phyloP scores from a whole-genome alignment of 2,888 invertebrate genomes.

The Phyto melanocephala region DNA sequence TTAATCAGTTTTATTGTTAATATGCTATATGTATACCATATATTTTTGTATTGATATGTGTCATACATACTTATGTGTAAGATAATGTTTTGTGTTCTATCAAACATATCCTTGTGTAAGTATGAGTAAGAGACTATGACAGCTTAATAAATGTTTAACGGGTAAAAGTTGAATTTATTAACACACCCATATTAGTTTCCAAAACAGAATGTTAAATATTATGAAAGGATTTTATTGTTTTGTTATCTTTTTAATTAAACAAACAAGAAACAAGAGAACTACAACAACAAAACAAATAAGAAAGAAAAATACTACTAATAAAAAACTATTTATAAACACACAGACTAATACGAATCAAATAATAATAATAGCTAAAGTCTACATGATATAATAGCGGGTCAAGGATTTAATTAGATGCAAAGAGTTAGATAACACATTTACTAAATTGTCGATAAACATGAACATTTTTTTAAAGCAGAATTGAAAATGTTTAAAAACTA shows the following conservation, averaged over 20 bases:
- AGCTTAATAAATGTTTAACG: constrained; percentile 18
- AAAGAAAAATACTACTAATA: neutral
- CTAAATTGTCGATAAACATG: neutral
- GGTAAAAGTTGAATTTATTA: constrained; percentile 36
- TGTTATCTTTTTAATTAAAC: constrained; percentile 42
- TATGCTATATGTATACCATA: neutral
- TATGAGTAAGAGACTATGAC: neutral
- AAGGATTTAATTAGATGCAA: constrained; percentile 20
- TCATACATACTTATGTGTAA: neutral
- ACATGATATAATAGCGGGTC: neutral
- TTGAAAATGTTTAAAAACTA: neutral
- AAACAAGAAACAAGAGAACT: too few species aligned
- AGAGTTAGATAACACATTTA: neutral
- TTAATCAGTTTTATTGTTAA: constrained; percentile 53
- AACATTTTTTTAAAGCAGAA: neutral
- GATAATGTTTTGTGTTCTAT: too few species aligned
- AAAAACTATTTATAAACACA: neutral
- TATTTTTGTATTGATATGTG: neutral
- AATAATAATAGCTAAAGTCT: too few species aligned
- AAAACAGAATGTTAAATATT: constrained; percentile 20
- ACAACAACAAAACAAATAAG: neutral
- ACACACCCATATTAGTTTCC: constrained; percentile 48
- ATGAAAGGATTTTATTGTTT: constrained; percentile 53
- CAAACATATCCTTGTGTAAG: too few species aligned
- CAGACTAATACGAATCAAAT: constrained; percentile 6